Evolutionary conservation across 2,888 invertebrate species (phyloP).

Genomic region (Watsonalla cultraria): DNA sequence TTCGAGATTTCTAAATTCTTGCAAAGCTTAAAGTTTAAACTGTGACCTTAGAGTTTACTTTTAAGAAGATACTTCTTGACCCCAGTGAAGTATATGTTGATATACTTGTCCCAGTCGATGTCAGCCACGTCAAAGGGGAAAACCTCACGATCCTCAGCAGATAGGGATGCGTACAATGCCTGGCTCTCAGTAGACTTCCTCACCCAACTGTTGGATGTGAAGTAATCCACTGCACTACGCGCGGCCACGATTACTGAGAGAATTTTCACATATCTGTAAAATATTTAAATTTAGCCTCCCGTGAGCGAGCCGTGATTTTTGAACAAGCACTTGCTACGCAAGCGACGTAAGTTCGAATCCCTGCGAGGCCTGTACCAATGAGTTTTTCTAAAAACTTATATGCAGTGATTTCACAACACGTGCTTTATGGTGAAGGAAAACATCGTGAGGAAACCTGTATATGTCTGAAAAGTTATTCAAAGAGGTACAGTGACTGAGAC

Average conservation of each 20-base stretch:
- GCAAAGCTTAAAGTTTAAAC: too few relatives aligned
- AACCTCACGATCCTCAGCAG: constrained; percentile 80
- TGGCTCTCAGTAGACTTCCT: constrained; percentile 86
- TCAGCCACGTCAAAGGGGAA: constrained; percentile 88
- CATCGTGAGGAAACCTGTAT: too few relatives aligned
- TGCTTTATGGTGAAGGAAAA: too few relatives aligned
- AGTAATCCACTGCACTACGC: constrained; percentile 84
- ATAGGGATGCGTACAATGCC: constrained; percentile 76
- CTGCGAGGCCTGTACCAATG: too few relatives aligned
- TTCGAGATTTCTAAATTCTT: too few relatives aligned
- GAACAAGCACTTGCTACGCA: too few relatives aligned
- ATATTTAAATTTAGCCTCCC: not conserved
- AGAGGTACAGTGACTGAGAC: too few relatives aligned
- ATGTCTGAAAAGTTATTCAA: too few relatives aligned
- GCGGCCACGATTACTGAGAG: constrained; percentile 83
- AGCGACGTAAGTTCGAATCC: too few relatives aligned
- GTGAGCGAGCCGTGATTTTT: not conserved
- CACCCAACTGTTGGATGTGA: constrained; percentile 88
- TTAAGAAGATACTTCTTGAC: constrained; percentile 80
- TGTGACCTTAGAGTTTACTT: not conserved
- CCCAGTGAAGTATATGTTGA: constrained; percentile 89
- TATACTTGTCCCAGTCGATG: constrained; percentile 89
- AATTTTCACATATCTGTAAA: constrained; percentile 83
- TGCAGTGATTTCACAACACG: too few relatives aligned
- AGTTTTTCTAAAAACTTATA: too few relatives aligned